phyloP scores from a whole-genome alignment of 2,888 invertebrate species.

The Gymnocheta viridis region DNA sequence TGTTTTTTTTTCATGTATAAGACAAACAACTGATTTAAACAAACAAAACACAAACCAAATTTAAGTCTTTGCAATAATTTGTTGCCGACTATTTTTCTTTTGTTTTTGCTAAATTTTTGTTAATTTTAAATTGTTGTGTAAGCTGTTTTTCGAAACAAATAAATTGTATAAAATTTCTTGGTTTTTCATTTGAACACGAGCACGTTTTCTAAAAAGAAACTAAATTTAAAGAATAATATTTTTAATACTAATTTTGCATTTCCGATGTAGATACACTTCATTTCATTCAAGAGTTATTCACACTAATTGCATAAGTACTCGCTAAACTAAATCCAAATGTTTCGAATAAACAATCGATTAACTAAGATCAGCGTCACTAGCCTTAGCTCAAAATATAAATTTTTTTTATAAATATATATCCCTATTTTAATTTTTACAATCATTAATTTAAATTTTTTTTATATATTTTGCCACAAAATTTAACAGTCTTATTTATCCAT shows the following conservation, averaged over 20 bases:
- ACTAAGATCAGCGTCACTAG: neutral
- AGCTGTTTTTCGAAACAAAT: conserved; percentile 20
- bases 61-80: neutral
- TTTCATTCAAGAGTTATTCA: neutral
- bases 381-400: neutral
- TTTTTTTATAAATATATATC: neutral
- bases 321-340: neutral
- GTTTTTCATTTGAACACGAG: conserved; percentile 16
- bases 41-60: conserved; percentile 8
- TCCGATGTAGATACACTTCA: neutral
- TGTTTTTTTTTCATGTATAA: conserved; percentile 1
- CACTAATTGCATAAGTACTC: neutral
- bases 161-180: conserved; percentile 17
- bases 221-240: neutral
- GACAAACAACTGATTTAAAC: conserved; percentile 4
- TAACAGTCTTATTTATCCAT: neutral
- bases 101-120: neutral
- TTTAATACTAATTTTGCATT: neutral
- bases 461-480: neutral
- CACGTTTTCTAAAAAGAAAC: neutral
- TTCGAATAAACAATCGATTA: neutral
- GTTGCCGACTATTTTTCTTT: neutral
- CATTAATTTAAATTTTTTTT: neutral
- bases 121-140: conserved; percentile 40
- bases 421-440: neutral